These are phyloP conservation scores for Falco peregrinus DNA, from an alignment of 2,797 vertebrate genomes.

Conservation along the genomic window DNA sequence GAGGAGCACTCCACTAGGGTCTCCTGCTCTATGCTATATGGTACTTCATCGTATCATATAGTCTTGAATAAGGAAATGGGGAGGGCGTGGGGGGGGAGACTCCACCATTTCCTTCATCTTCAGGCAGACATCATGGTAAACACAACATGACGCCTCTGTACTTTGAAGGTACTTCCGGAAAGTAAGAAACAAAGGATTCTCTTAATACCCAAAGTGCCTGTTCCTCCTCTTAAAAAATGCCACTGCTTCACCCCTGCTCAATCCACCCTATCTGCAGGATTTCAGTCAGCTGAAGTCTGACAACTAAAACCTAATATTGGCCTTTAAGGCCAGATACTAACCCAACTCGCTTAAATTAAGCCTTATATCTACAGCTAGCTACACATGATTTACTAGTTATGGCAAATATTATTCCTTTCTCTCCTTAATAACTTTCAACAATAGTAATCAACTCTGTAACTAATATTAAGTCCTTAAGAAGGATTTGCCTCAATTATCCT, in stretches of 20 bases:
- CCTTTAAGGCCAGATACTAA: background rate
- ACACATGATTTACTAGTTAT: background rate
- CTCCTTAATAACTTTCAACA: background rate
- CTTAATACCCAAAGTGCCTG: background rate
- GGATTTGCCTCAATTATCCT: background rate
- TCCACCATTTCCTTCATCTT: background rate
- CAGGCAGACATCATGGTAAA: background rate
- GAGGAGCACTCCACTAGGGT: background rate
- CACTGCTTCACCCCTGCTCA: background rate
- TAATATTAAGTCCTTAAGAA: background rate
- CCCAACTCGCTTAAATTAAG: background rate
- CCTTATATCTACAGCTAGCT: background rate
- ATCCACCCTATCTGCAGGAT: background rate
- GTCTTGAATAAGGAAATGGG: background rate
- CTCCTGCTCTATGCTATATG: background rate
- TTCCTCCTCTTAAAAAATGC: background rate
- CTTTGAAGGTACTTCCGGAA: background rate
- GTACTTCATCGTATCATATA: fast-evolving
- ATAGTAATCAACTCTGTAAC: background rate
- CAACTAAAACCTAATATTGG: background rate
- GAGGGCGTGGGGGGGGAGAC: background rate
- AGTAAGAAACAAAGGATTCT: background rate
- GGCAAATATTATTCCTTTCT: background rate
- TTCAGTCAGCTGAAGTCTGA: background rate
- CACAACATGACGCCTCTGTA: background rate